Evolutionary conservation across 1,140 invertebrate species (phyloP).

Genomic region (Nixonia krombeini): DNA sequence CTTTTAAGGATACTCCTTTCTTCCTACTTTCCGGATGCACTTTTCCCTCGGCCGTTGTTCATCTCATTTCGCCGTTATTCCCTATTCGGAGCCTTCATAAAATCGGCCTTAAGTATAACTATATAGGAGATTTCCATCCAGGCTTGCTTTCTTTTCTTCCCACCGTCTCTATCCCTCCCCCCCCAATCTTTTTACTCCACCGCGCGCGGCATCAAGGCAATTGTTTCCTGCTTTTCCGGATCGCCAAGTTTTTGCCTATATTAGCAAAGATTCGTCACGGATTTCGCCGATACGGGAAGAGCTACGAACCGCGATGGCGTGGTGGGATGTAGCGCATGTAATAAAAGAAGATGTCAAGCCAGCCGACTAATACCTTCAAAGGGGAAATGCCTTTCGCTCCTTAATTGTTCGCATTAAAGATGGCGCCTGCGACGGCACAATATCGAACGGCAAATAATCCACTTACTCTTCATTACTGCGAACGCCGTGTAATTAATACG

Average conservation of each 20-base stretch:
- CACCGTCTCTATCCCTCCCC: not conserved
- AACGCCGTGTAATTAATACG: conserved; percentile 22
- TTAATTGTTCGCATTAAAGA: conserved; percentile 16
- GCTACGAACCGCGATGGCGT: too few relatives aligned
- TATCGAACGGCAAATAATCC: conserved; percentile 31
- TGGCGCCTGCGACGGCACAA: conserved; percentile 16
- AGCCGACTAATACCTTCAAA: conserved; percentile 29
- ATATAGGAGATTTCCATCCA: not conserved
- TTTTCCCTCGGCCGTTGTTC: conserved; percentile 18
- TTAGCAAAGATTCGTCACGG: conserved; percentile 25
- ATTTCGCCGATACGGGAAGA: conserved; percentile 1
- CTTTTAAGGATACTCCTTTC: conserved; percentile 23
- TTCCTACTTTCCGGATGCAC: conserved; percentile 22
- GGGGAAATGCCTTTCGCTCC: conserved; percentile 23
- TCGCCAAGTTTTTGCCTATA: conserved; percentile 26
- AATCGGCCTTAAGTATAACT: conserved; percentile 2
- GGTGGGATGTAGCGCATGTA: conserved; percentile 19
- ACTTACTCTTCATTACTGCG: conserved; percentile 31
- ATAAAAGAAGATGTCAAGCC: conserved; percentile 24
- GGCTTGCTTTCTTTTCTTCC: not conserved
- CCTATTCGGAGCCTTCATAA: conserved; percentile 7
- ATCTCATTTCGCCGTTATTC: conserved; percentile 27
- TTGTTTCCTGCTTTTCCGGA: conserved; percentile 38
- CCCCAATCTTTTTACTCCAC: not conserved
- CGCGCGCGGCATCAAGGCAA: conserved; percentile 20